These are phyloP conservation scores for Syngnathus rostellatus DNA, from an alignment of 2,797 vertebrate genomes.

Conservation along the genomic window DNA sequence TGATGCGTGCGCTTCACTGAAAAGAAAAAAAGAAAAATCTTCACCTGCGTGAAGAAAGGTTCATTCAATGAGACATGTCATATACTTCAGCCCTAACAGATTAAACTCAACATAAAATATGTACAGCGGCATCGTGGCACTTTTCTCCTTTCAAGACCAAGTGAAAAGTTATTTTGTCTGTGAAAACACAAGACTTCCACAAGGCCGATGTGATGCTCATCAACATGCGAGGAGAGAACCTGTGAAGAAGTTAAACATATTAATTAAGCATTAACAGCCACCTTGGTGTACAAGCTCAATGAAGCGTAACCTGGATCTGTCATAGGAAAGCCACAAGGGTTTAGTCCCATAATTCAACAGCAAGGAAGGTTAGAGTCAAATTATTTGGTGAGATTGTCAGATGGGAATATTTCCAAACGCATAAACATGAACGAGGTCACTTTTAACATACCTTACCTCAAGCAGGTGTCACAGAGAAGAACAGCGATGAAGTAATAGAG, in stretches of 20 bases:
- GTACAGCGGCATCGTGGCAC: neutral
- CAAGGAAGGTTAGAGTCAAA: constrained; percentile 38
- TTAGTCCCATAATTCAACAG: constrained; percentile 34
- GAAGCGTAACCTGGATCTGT: constrained; percentile 32
- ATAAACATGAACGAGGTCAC: constrained; percentile 23
- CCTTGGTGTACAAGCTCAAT: constrained; percentile 17
- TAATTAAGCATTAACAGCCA: constrained; percentile 44
- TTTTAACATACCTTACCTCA: neutral
- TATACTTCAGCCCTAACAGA: constrained; percentile 15
- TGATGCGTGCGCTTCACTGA: constrained; percentile 28
- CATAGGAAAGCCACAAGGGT: constrained; percentile 24
- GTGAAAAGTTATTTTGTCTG: too few species aligned
- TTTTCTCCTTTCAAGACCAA: constrained; percentile 6
- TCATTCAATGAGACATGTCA: constrained; percentile 4
- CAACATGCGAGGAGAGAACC: constrained; percentile 24
- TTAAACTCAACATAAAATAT: constrained; percentile 10
- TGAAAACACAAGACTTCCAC: constrained; percentile 6
- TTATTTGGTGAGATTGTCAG: constrained; percentile 13
- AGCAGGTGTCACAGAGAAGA: constrained; percentile 3
- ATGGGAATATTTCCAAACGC: constrained; percentile 24
- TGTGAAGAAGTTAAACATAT: constrained; percentile 35
- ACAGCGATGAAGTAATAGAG: constrained; percentile 12
- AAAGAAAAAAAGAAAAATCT: constrained; percentile 13
- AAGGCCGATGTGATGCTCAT: constrained; percentile 6
- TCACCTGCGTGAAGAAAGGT: constrained; percentile 17